Evolutionary conservation across 2,888 invertebrate genomes (phyloP), one percentile per base, ranked within the genome.

Genomic region (Cacoxenus indagator): DNA sequence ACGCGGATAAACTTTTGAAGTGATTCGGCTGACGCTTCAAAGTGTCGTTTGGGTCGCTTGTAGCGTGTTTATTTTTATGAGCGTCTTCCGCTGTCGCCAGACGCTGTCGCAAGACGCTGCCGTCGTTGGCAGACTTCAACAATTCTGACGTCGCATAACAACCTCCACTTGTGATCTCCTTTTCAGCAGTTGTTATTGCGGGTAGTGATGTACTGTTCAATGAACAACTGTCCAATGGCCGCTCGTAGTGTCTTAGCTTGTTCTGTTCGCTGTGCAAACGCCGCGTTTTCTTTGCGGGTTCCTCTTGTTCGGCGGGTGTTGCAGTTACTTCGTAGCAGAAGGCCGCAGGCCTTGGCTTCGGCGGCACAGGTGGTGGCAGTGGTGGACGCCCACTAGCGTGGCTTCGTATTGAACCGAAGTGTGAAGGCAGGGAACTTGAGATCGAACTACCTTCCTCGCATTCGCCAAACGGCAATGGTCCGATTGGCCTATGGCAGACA

Each of bases 241-340:
- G 26, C 14, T 37, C 14, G 17, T 27, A 6, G 17, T 6, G 14
- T 29, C 31, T 31, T 8, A 31, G 9, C 17, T 6, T 19, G 22
- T 22, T 51, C 5, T 51, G 51, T 37, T 31, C 31, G 19, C 48
- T 48, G 19, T 62, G 61, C 66, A 81, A 59, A 55, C 78, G 76
- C 14, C 76, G 80, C 5, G 78, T 80, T 66, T 79, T 79, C 9
- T 72, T 29, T 2, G 79, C 80, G 8, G 82, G 82, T 4, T 82
- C 80, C 19, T 62, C 61, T 62, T 62, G 61, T 45, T 62, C 61
- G 22, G 11, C n/a, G 6, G 61, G 67, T 69, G 37, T 69, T 5
- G 62, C 72, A 17, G 74, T 71, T n/a, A 78, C 70, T 55, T 78
- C 74, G 9, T 72, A 68, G 48, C 75, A 72, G 19, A 67, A 6